Percentiles rank a stretch among this genome's conserved stretches.
phyloP scores from a whole-genome alignment of 1,140 invertebrate species.

The Microvelia longipes region DNA sequence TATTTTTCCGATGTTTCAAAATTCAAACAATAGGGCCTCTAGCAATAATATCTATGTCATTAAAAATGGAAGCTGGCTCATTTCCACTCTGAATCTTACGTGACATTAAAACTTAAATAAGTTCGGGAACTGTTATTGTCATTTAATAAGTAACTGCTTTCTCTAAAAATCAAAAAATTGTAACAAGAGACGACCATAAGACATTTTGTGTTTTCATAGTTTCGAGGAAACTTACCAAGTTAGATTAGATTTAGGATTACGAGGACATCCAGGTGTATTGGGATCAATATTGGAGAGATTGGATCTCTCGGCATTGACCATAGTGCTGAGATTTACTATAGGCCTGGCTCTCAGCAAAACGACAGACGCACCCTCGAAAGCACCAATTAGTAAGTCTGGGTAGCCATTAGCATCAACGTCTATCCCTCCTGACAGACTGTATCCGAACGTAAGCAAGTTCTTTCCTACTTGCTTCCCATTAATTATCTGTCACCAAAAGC shows the following conservation, averaged over 20 bases:
- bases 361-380: slow-evolving; percentile 63
- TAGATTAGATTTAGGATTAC: slow-evolving; percentile 44
- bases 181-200: too few species aligned
- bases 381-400: slow-evolving; percentile 77
- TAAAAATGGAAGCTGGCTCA: too few species aligned
- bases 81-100: too few species aligned
- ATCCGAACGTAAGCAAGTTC: slow-evolving; percentile 60
- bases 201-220: too few species aligned
- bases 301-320: slow-evolving; percentile 42
- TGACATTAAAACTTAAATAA: too few species aligned
- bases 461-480: slow-evolving; percentile 34
- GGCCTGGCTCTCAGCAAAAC: slow-evolving; percentile 60
- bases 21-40: too few species aligned
- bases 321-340: slow-evolving; percentile 62
- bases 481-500: slow-evolving; percentile 40
- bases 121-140: too few species aligned
- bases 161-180: too few species aligned
- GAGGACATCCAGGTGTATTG: slow-evolving; percentile 48
- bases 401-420: slow-evolving; percentile 86
- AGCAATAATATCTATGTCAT: too few species aligned
- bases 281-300: slow-evolving; percentile 61
- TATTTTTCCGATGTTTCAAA: too few species aligned
- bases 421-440: slow-evolving; percentile 71
- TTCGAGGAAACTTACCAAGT: too few species aligned
- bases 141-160: too few species aligned